Evolutionary conservation across 2,888 invertebrate genomes (phyloP), one percentile per base, ranked within the genome.

Genomic region (Catocala fraxini): DNA sequence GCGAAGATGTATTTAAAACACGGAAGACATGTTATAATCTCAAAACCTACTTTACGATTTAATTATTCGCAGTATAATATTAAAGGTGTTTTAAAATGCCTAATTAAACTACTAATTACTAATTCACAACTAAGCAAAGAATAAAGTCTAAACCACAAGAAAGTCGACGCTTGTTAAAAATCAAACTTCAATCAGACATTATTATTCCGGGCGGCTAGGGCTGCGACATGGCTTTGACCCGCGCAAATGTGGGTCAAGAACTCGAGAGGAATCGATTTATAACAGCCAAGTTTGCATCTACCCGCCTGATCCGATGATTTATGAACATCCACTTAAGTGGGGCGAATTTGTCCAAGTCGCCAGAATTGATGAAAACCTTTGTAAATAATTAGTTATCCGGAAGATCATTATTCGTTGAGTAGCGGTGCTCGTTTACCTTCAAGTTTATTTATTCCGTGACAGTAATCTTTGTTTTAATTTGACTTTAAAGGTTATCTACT

Each of bases 181-280:
- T 55, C 48, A 56, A 66, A 71, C 62, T 56, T 59, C 46, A 53
- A 64, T 13, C 42, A 54, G 46, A 69, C 70, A 79, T 78, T 71
- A 58, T 68, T 73, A 89, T 89, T 86, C 87, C 69, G 82, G 72
- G 64, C 76, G 77, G 63, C 78, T 77, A 67, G 73, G 75, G 77
- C 77, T 71, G 82, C 77, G 84, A 85, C 89, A 85, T 84, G 92
- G 88, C 91, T 91, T 93, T 91, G 91, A 92, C 92, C 92, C 73
- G 70, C 56, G 39, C 73, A 77, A 79, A 91, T 89, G 88, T 89
- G 75, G 91, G 92, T 92, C 92, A 92, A 91, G 55, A 55, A 46
- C 63, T 55, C 34, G 45, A 58, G 91, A 87, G 86, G 88, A 88
- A 91, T 91, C 91, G 90, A 92, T 92, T 82, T 82, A 84, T 80